A percentile compares a stretch with the other conserved stretches of the same genome.
These are phyloP conservation scores for Cheirogaleus major DNA, from an alignment of 2,797 vertebrate species.

Conservation along the genomic window DNA sequence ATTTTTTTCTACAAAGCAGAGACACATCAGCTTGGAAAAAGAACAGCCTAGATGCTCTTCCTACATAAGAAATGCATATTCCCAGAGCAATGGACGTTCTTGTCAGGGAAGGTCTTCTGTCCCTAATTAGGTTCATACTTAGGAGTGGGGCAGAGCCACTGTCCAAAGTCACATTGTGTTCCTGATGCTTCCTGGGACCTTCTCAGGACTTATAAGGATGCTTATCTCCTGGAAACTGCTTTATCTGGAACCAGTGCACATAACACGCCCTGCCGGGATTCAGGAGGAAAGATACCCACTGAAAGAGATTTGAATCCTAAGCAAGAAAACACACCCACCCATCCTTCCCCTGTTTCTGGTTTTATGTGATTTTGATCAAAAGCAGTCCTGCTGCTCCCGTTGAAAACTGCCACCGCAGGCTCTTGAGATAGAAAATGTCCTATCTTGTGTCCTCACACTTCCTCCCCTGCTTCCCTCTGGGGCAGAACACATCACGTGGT, in stretches of 20 bases:
- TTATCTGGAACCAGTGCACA: too few relatives aligned
- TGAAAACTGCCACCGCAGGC: background rate
- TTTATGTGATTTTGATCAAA: background rate
- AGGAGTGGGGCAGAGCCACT: background rate
- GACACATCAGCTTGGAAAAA: background rate
- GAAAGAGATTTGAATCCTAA: background rate
- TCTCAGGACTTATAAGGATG: background rate
- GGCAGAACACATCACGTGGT: background rate
- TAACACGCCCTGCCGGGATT: background rate
- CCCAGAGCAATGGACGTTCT: background rate
- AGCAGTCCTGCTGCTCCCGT: background rate
- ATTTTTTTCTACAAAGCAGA: background rate
- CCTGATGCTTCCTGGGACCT: background rate
- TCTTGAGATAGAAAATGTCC: background rate
- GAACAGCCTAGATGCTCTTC: background rate
- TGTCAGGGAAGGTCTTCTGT: background rate
- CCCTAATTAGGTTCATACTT: background rate
- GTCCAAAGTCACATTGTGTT: background rate
- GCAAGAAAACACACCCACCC: background rate
- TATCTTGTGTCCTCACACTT: background rate
- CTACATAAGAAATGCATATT: background rate
- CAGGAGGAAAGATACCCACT: background rate
- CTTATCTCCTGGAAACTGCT: background rate
- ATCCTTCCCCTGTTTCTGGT: background rate
- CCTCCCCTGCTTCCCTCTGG: background rate